Evolutionary conservation across 2,797 vertebrate species (phyloP), one percentile per base, ranked within the genome.

Genomic region (Smutsia temminckii): DNA sequence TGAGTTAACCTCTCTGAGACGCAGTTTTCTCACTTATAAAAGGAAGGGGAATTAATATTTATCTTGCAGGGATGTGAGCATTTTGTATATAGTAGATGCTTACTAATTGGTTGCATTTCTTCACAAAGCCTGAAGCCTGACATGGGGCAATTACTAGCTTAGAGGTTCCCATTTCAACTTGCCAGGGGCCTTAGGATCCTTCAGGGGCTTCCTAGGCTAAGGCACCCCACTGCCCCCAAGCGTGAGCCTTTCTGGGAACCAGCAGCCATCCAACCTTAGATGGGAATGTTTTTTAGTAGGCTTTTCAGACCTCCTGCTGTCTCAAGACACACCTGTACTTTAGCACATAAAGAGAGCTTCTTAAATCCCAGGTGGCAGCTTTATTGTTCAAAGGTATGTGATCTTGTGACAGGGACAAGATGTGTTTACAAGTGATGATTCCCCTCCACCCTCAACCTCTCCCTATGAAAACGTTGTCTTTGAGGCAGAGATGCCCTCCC

Each of bases 211-310:
- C 11, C 29, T 20, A 13, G n/a, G 23, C 37, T 53, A 16, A 18
- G 4, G 3, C 6, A 2, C 32, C 13, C 49, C 11, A 16, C 16
- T 37, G 7, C 0, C 23, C 25, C 32, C 46, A 29, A 4, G 6
- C 8, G 1, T 5, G 27, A 86, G 17, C 6, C 7, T 53, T 61
- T 40, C 18, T 0, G 6, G 12, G 32, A 14, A 27, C 23, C 18
- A n/a, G 64, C 13, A 18, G 42, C 8, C 23, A 6, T 6, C 13
- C 10, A 1, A 29, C 14, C 59, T 42, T 40, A 14, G 14, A 3
- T 13, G 27, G 61, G 25, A 8, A 25, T 42, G 27, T 66, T 27
- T 66, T 27, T 25, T 2, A 1, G 0, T 2, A 13, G 51, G 29
- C 9, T n/a, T 53, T 74, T 64, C 3, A 25, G 74, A 57, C 25